Evolutionary conservation across 1,140 invertebrate genomes (phyloP).

Genomic region (Gryon sp.): DNA sequence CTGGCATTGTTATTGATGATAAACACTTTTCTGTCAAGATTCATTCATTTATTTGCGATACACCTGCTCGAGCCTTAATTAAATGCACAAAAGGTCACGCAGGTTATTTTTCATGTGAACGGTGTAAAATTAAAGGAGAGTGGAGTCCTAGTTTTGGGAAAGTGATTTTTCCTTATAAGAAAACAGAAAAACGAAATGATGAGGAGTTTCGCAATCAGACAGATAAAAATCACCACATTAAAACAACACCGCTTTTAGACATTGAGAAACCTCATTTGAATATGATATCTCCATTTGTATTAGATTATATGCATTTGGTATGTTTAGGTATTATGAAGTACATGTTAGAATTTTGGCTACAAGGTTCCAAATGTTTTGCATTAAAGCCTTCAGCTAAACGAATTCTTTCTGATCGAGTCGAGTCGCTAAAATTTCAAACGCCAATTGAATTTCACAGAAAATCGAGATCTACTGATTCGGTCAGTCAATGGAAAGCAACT

Average conservation of each 20-base stretch:
- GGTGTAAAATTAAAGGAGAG: slow-evolving; percentile 20
- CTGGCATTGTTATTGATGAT: slow-evolving; percentile 19
- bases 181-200: background rate
- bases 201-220: slow-evolving; percentile 14
- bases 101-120: slow-evolving; percentile 42
- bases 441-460: slow-evolving; percentile 43
- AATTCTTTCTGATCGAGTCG: slow-evolving; percentile 16
- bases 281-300: slow-evolving; percentile 21
- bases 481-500: slow-evolving; percentile 20
- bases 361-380: background rate
- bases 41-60: slow-evolving; percentile 47
- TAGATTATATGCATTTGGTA: slow-evolving; percentile 42
- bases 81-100: slow-evolving; percentile 38
- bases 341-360: slow-evolving; percentile 7
- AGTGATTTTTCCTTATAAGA: background rate
- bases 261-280: slow-evolving; percentile 25
- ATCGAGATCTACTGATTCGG: background rate
- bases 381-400: background rate
- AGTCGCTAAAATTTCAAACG: slow-evolving; percentile 7
- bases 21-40: slow-evolving; percentile 18
- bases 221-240: slow-evolving; percentile 18
- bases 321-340: slow-evolving; percentile 16
- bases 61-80: slow-evolving; percentile 31
- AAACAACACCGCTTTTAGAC: slow-evolving; percentile 9
- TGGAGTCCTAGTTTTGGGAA: slow-evolving; percentile 6